A percentile compares a stretch with the other conserved stretches of the same genome.
These are phyloP conservation scores for Tipula lateralis DNA, from an alignment of 2,888 invertebrate species.

Conservation along the genomic window DNA sequence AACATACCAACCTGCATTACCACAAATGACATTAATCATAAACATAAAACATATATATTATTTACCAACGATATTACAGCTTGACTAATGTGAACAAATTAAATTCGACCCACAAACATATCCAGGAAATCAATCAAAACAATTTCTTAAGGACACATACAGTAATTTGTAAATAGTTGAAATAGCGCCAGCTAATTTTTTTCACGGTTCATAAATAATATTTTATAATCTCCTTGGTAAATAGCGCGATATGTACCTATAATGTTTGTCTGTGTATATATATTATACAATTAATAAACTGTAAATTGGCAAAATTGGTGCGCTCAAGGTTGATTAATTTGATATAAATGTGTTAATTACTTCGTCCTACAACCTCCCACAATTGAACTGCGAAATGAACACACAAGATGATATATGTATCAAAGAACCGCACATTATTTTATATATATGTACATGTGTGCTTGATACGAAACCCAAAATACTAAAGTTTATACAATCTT, in stretches of 20 bases:
- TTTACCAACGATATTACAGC: not conserved
- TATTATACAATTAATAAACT: not conserved
- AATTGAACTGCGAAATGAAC: not conserved
- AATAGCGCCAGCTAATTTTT: not conserved
- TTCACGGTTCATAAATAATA: constrained; percentile 19
- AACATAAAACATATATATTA: not conserved
- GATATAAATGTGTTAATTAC: not conserved
- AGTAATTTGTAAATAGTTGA: too few species aligned
- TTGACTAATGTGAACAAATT: not conserved
- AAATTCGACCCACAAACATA: not conserved
- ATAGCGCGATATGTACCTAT: not conserved
- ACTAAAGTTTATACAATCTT: not conserved
- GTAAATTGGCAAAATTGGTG: not conserved
- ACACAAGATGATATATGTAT: not conserved
- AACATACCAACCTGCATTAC: too few species aligned
- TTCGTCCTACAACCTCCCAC: not conserved
- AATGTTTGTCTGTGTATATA: not conserved
- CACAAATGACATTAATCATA: not conserved
- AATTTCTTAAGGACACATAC: not conserved
- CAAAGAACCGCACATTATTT: not conserved
- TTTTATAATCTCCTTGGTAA: not conserved
- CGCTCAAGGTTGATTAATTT: constrained; percentile 7
- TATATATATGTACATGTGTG: not conserved
- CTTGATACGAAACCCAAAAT: not conserved
- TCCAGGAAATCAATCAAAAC: not conserved